Conservation (phyloP, 2,113 vertebrate genomes). For the Pheucticus melanocephalus region DNA sequence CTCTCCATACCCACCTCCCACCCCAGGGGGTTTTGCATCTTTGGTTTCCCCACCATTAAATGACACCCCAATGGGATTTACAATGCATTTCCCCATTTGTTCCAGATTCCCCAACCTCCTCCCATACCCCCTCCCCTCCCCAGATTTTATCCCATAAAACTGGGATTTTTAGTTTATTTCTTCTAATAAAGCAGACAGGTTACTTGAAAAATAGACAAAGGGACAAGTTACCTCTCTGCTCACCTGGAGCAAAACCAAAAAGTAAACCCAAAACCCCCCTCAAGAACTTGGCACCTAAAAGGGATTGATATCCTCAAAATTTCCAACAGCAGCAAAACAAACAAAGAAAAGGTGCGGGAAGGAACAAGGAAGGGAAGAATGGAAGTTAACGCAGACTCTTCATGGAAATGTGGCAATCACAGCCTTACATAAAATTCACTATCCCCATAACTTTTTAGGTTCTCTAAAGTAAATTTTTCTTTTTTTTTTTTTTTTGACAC, state of each 20-base stretch:
- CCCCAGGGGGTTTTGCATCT: slow-evolving; percentile 22
- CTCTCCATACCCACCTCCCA: background rate
- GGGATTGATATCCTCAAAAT: slow-evolving; percentile 57
- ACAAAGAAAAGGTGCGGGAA: slow-evolving; percentile 1
- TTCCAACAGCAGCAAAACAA: slow-evolving; percentile 48
- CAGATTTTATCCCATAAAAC: background rate
- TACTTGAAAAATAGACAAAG: background rate
- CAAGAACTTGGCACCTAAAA: background rate
- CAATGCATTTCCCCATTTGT: background rate
- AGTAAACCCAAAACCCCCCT: background rate
- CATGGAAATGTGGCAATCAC: background rate
- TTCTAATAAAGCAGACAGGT: slow-evolving; percentile 32
- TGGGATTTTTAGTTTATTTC: background rate
- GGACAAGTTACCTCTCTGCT: slow-evolving; percentile 33
- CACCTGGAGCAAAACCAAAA: slow-evolving; percentile 12
- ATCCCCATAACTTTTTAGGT: background rate
- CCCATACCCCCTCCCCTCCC: background rate
- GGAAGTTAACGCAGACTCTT: slow-evolving; percentile 18
- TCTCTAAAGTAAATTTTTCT: background rate
- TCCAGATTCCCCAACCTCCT: slow-evolving; percentile 16
- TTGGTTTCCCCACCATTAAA: slow-evolving; percentile 41
- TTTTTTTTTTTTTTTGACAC: background rate
- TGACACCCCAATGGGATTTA: background rate
- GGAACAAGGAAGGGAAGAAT: background rate
- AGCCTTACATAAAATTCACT: background rate